Base-by-base conservation (phyloP, 2,888 invertebrate species). In the Sphecodes monilicornis region DNA sequence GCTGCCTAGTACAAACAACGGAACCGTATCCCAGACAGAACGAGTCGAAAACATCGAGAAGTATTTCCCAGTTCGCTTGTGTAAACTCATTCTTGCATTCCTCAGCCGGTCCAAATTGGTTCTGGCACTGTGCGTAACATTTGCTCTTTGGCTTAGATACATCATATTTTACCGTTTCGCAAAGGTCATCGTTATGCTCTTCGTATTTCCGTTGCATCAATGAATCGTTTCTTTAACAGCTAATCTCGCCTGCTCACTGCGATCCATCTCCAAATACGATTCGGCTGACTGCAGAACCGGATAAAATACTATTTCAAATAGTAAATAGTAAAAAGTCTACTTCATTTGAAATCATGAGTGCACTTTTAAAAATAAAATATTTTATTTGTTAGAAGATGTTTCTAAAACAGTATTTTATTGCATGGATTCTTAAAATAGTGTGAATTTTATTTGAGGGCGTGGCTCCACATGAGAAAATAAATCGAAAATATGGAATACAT, bases 91-190 rank as follows among this genome's bases (percentile, higher is more conserved):
- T 79, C 78, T 50, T 76, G 69, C 86, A 87, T 90, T 87, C 84
- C 85, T 88, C 68, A 84, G 79, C 78, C 72, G 74, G 84, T 88
- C 89, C 89, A 91, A 90, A 88, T 90, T 85, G 84, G 86, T 88
- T 89, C 70, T 91, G 91, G 90, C 91, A 89, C 83, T 68, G 70
- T n/a, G 64, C 32, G 72, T 78, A 83, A 70, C 83, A 81, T 88
- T 76, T 87, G 85, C 86, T 85, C 84, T 90, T 93, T 90, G 88
- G 88, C 89, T 85, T 85, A 54, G n/a, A 22, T n/a, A 85, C 84
- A 90, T 89, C 86, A 87, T 92, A 90, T 90, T 91, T 89, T 87
- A 84, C 77, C 60, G 83, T 92, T 89, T 90, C 89, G 89, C 81
- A 88, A 92, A 89, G 76, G 81, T 74, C 77, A 68, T 83, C 85